Percentiles rank a stretch among this genome's conserved stretches.
Evolutionary conservation across 2,113 vertebrate species (phyloP).

Genomic region (Anhinga rufa): DNA sequence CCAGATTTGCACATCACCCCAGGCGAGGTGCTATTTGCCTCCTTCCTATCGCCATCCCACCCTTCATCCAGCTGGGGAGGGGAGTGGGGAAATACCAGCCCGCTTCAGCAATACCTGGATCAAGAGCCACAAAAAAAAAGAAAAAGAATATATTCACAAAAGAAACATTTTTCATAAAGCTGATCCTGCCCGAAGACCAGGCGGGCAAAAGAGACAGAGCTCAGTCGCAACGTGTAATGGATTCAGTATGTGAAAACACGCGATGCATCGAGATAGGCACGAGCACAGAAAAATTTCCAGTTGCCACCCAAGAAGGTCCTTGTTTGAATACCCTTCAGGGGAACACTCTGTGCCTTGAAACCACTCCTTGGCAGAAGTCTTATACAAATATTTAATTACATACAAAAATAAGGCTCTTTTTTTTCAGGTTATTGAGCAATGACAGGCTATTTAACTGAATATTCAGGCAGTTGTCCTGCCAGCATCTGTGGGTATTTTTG

Average conservation of each 20-base stretch:
- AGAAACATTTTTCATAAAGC: neutral
- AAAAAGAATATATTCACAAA: neutral
- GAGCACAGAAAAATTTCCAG: neutral
- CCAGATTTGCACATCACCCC: neutral
- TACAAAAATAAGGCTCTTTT: neutral
- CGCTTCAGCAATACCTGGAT: neutral
- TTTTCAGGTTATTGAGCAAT: neutral
- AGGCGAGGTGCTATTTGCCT: neutral
- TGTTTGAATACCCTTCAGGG: neutral
- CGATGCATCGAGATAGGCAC: rapidly evolving
- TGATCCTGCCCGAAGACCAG: neutral
- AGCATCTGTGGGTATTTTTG: neutral
- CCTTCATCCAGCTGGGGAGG: neutral
- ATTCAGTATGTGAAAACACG: neutral
- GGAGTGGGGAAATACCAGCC: no score
- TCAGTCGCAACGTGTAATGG: neutral
- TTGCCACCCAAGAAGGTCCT: neutral
- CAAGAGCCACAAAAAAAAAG: neutral
- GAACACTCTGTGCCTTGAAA: neutral
- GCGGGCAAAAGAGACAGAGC: neutral
- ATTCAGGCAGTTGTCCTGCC: neutral
- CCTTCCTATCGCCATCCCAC: neutral
- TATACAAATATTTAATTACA: neutral
- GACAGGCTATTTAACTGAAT: neutral
- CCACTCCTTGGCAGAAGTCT: neutral